Percentiles rank a stretch among this genome's conserved stretches.
Conservation (phyloP, 2,797 vertebrate species). For the Dicrostonyx torquatus region DNA sequence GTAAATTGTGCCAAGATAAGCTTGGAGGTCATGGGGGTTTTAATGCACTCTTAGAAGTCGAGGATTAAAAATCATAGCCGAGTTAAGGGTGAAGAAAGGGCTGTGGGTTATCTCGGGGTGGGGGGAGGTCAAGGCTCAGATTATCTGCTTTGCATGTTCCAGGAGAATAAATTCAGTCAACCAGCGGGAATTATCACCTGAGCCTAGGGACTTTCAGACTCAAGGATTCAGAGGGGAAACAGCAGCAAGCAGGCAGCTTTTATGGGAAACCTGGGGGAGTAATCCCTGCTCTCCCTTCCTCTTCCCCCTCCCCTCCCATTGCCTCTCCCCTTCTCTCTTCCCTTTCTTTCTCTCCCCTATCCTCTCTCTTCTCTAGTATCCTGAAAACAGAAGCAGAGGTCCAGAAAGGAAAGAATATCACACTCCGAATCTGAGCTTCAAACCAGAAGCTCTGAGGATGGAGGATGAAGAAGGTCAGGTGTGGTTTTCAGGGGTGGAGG, state of each 20-base stretch:
- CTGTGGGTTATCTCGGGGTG: conserved; percentile 28
- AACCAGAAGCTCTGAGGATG: background rate
- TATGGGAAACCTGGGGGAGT: background rate
- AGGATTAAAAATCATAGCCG: background rate
- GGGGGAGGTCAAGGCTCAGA: background rate
- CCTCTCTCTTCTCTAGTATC: background rate
- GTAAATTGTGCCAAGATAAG: conserved; percentile 48
- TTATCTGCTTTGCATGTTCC: background rate
- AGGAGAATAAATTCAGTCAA: background rate
- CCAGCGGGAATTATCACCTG: background rate
- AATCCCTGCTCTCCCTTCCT: background rate
- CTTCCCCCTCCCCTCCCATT: too few relatives aligned
- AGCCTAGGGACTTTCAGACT: background rate
- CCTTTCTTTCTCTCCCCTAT: background rate
- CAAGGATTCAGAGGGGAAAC: background rate
- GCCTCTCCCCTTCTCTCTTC: background rate
- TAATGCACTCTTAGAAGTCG: background rate
- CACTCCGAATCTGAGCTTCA: background rate
- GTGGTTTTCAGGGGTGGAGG: background rate
- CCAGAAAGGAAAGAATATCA: background rate
- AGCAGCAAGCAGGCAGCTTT: fast-evolving
- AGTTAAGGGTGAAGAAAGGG: background rate
- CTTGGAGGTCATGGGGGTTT: background rate
- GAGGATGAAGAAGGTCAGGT: background rate
- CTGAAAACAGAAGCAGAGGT: conserved; percentile 25